Base-by-base conservation (phyloP, 1,140 invertebrate genomes). In the Leucophenga varia region DNA sequence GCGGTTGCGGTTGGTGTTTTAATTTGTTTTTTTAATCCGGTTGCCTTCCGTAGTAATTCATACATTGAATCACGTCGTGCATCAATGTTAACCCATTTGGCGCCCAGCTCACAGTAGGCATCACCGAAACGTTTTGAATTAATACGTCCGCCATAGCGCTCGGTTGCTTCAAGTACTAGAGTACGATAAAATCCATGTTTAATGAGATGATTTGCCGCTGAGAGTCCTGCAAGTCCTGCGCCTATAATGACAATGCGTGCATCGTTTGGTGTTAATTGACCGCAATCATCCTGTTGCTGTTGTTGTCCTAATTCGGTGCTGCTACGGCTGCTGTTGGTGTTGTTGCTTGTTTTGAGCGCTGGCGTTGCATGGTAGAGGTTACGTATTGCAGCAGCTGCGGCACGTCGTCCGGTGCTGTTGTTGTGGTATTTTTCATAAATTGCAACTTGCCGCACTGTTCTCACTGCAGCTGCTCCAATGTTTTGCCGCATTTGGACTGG, bases 51-150 rank as follows among this genome's bases (percentile, higher is more conserved):
- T 12, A 72, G 41, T 9, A 72, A 49, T 36, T 72, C 60, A 37
- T 72, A 72, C 25, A 61, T 64, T 3, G 69, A 67, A 20, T 72
- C 58, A 16, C 61, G 52, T 0, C 63, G 59, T 4, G 59, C 64
- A 43, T 72, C 60, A 17, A 72, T 49, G 18, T 52, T 61, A 0
- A 72, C 65, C 55, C 57, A 74, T 28, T 74, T 74, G 3, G 86
- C 85, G 0, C 87, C 87, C 78, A 89, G 80, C 74, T 90, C 87
- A 9, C 86, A 83, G 4, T 86, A 81, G 0, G 83, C 79, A 49
- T 89, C 86, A 20, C 86, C 86, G 17, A 89, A 75, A 80, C 84
- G 85, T 57, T 85, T 86, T 0, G 86, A 87, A 69, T 86, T 85
- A 14, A 89, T 85, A 50, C 87, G 77, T 40, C 87, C 87, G 25